Evolutionary conservation across 1,140 invertebrate genomes (phyloP), one percentile per base, ranked within the genome.

Genomic region (Antheraea pernyi): DNA sequence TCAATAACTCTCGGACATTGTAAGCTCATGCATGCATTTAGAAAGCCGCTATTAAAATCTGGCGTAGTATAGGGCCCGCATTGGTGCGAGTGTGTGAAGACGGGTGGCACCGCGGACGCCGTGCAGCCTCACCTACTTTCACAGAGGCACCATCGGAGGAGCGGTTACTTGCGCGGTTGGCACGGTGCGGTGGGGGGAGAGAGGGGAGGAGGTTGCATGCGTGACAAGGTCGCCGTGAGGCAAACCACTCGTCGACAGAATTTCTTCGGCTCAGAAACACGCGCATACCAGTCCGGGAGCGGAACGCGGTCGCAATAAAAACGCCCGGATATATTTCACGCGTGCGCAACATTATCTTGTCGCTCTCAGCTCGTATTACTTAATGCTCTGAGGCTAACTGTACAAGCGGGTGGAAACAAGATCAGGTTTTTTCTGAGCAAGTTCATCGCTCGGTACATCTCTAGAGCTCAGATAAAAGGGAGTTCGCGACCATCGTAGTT

Each of bases 251-350:
- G 83, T 81, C 82, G 83, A 83, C 81, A 85, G 86, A 88, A 86
- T 83, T 86, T 86, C 83, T 85, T 89, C 77, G 77, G 66, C 80
- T 76, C 83, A 85, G 82, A 83, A 76, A 89, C 83, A 88, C 81
- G 82, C 83, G 82, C 87, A 91, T 91, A 91, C 89, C 86, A 90
- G 89, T 86, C 85, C 80, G 79, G 76, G 79, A 83, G 79, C 77
- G 83, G 84, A 89, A 88, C 89, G 88, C 86, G 88, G 82, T 80
- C 89, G 84, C 83, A 86, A 88, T 87, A 90, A 91, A 91, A 90
- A 90, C 85, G 80, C 80, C 84, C 82, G 83, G 84, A 89, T 89
- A 89, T 90, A 89, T 90, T 90, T 90, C 86, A 91, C 88, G 87
- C 86, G 87, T 90, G 84, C 85, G 87, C 88, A 91, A 88, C 89